Conservation (phyloP, 2,797 vertebrate genomes). For the Nyctalus aviator region DNA sequence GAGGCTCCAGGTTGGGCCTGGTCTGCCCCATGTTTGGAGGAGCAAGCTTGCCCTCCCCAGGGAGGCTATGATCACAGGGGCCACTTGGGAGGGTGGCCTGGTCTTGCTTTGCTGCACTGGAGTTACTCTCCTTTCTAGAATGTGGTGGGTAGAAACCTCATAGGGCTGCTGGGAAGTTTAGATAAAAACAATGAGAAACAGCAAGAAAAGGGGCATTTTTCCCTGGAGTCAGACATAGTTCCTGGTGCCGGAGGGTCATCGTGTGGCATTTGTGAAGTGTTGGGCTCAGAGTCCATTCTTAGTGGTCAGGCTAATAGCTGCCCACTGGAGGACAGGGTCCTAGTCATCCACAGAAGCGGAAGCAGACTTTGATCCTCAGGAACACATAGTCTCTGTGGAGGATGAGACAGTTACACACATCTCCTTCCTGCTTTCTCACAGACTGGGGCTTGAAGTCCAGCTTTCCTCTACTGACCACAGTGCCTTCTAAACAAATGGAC, state of each 20-base stretch:
- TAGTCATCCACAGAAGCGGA: neutral
- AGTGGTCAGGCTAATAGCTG: neutral
- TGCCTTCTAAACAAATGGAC: neutral
- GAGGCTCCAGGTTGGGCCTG: neutral
- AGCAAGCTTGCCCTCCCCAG: fast-evolving
- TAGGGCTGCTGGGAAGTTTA: neutral
- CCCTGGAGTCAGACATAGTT: neutral
- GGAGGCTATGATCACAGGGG: neutral
- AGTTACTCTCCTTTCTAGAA: conserved; percentile 3
- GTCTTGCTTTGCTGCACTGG: neutral
- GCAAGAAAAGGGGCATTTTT: neutral
- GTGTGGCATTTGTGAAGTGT: neutral
- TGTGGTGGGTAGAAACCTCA: neutral
- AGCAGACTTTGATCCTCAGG: neutral
- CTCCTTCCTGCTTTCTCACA: neutral
- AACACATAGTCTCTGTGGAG: neutral
- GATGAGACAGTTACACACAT: neutral
- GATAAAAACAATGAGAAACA: neutral
- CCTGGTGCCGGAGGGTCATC: neutral
- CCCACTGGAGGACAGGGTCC: neutral
- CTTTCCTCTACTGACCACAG: neutral
- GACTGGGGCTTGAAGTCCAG: no score
- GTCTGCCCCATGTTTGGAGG: neutral
- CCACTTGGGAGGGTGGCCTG: neutral
- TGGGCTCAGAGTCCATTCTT: neutral